Base-by-base conservation (phyloP, 2,888 invertebrate species). In the Philopedon plagiatum region DNA sequence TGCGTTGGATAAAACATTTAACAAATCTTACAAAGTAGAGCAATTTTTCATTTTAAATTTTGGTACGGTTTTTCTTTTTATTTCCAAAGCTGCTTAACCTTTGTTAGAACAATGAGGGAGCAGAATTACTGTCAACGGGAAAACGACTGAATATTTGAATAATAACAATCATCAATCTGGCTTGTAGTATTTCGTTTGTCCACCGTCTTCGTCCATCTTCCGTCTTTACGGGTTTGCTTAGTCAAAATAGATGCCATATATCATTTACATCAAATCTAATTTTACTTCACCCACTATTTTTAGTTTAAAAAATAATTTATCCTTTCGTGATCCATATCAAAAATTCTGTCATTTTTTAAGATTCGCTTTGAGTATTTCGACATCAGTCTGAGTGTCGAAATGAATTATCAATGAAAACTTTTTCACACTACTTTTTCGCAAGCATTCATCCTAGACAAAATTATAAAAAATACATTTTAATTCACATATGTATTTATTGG, bases 131-230 rank as follows among this genome's bases (percentile, higher is more conserved):
- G 63, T 63, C 63, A 63, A 63, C 63, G 54, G 21, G 34, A 19
- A 34, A 62, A 62, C 62, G 62, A 62, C 62, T 62, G 62, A 62
- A 62, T 63, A 63, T 63, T 63, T 63, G 63, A 63, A 63, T 63
- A 63, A 63, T 63, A 51, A 54, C 54, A 54, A 63, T 21, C 34
- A 63, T 63, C 51, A 63, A 63, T 63, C 63, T 54, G 63, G 63
- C 63, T 63, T 63, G 63, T 63, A 37, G 51, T 54, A 63, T 63
- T 51, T 63, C 54, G 63, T 63, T 63, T 63, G 63, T 63, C 63
- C 63, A 63, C 63, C 23, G 37, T 54, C 63, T 63, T 63, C 63
- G 37, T 29, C 63, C 51, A 34, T 49, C 51, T 63, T 29, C 63
- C 51, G 21, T 49, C 51, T 63, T 51, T 51, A 32, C 18, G 49